Evolutionary conservation across 2,797 vertebrate species (phyloP).

Genomic region (Myripristis murdjan): DNA sequence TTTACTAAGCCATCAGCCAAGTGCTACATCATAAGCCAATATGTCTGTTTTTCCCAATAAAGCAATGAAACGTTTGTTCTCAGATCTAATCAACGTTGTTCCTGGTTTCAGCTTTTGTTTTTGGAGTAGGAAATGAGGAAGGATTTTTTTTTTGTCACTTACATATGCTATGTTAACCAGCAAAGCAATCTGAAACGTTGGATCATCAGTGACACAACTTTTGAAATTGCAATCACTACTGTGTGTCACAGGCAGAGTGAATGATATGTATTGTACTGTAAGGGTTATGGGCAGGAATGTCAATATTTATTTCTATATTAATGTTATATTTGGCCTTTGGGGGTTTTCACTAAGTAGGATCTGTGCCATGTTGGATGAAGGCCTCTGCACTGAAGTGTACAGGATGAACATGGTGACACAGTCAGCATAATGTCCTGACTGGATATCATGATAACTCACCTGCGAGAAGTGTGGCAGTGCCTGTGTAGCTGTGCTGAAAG

Average conservation of each 20-base stretch:
- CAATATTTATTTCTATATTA: slow-evolving; percentile 6
- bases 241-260: slow-evolving; percentile 13
- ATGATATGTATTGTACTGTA: slow-evolving; percentile 38
- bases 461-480: slow-evolving; percentile 22
- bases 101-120: slow-evolving; percentile 60
- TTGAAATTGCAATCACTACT: slow-evolving; percentile 48
- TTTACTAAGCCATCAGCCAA: slow-evolving; percentile 80
- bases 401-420: slow-evolving; percentile 18
- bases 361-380: slow-evolving; percentile 46
- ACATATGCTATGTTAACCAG: slow-evolving; percentile 31
- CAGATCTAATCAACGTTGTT: slow-evolving; percentile 57
- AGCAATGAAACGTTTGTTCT: slow-evolving; percentile 50
- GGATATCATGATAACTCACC: slow-evolving; percentile 23
- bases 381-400: slow-evolving; percentile 30
- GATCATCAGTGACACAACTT: not conserved
- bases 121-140: slow-evolving; percentile 34
- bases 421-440: slow-evolving; percentile 40
- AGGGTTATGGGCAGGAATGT: slow-evolving; percentile 16
- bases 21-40: slow-evolving; percentile 69
- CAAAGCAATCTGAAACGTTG: slow-evolving; percentile 27
- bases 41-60: slow-evolving; percentile 35
- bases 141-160: slow-evolving; percentile 45
- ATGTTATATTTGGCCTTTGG: slow-evolving; percentile 21
- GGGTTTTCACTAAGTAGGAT: slow-evolving; percentile 25
- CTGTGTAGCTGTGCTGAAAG: slow-evolving; percentile 29